Evolutionary conservation across 2,888 invertebrate genomes (phyloP).

Genomic region (Gandaritis pyraliata): DNA sequence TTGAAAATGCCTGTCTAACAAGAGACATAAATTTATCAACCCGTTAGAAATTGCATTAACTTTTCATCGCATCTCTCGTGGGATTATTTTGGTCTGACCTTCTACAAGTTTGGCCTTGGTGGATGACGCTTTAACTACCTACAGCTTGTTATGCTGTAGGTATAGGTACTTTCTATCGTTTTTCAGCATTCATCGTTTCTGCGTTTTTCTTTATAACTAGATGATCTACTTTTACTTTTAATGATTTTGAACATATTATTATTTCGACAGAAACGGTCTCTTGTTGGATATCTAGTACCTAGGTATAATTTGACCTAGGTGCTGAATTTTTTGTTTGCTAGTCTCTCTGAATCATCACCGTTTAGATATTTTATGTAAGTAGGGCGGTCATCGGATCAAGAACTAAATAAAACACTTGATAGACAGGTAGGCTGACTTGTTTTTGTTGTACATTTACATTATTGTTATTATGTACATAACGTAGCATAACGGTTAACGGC

Average conservation of each 20-base stretch:
- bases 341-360: background rate
- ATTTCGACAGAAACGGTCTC: too few relatives aligned
- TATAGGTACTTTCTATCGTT: slow-evolving; percentile 1
- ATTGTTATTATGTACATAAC: too few relatives aligned
- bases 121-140: slow-evolving; percentile 42
- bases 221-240: too few relatives aligned
- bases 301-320: background rate
- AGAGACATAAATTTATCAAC: slow-evolving; percentile 23
- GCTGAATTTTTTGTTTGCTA: background rate
- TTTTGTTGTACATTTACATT: too few relatives aligned
- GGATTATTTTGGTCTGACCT: slow-evolving; percentile 44
- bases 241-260: too few relatives aligned
- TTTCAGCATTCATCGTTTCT: background rate
- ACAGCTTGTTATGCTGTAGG: slow-evolving; percentile 40
- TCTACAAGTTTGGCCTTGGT: slow-evolving; percentile 56
- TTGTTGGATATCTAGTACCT: too few relatives aligned
- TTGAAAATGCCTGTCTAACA: slow-evolving; percentile 5
- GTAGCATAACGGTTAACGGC: background rate
- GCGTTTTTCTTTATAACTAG: background rate
- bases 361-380: background rate
- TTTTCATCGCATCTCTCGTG: slow-evolving; percentile 34
- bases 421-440: too few relatives aligned
- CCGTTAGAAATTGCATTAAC: slow-evolving; percentile 26
- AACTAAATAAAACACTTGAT: too few relatives aligned
- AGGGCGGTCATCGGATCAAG: too few relatives aligned